Conservation (phyloP, 2,113 vertebrate species). For the Hypomesus transpacificus region DNA sequence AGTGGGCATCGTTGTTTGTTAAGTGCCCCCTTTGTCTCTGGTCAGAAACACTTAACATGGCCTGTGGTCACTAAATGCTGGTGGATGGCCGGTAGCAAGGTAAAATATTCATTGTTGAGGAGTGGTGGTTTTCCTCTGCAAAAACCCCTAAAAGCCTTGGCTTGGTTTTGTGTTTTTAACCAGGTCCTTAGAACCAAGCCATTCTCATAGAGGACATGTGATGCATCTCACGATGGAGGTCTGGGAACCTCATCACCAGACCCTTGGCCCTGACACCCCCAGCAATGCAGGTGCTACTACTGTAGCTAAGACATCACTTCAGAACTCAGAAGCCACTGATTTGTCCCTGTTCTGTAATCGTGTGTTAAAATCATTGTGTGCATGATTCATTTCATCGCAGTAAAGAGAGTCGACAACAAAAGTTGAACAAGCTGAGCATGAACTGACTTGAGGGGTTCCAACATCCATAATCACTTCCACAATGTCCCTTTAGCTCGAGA, state of each 20-base stretch:
- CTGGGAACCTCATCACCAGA: slow-evolving; percentile 36
- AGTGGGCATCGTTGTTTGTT: slow-evolving; percentile 79
- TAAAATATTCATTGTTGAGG: slow-evolving; percentile 77
- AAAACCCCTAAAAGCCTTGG: slow-evolving; percentile 69
- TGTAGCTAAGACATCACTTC: neutral
- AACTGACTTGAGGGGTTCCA: too few relatives aligned
- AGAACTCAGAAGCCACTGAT: neutral
- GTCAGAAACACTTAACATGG: slow-evolving; percentile 79
- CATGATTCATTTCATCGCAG: too few relatives aligned
- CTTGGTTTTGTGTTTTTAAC: slow-evolving; percentile 75
- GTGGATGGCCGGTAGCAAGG: slow-evolving; percentile 73
- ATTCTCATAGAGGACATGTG: slow-evolving; percentile 59
- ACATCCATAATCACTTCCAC: too few relatives aligned
- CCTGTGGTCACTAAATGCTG: slow-evolving; percentile 76
- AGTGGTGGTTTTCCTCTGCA: slow-evolving; percentile 77
- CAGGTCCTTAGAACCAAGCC: slow-evolving; percentile 66
- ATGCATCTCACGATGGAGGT: slow-evolving; percentile 47
- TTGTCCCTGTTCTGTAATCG: neutral
- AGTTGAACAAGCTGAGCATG: too few relatives aligned
- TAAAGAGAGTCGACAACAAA: too few relatives aligned
- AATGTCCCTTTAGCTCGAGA: too few relatives aligned
- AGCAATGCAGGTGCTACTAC: neutral
- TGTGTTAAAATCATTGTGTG: too few relatives aligned
- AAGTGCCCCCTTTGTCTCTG: slow-evolving; percentile 76
- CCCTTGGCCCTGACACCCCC: neutral